Evolutionary conservation across 2,888 invertebrate species (phyloP).

Genomic region (Ecliptopera silaceata): DNA sequence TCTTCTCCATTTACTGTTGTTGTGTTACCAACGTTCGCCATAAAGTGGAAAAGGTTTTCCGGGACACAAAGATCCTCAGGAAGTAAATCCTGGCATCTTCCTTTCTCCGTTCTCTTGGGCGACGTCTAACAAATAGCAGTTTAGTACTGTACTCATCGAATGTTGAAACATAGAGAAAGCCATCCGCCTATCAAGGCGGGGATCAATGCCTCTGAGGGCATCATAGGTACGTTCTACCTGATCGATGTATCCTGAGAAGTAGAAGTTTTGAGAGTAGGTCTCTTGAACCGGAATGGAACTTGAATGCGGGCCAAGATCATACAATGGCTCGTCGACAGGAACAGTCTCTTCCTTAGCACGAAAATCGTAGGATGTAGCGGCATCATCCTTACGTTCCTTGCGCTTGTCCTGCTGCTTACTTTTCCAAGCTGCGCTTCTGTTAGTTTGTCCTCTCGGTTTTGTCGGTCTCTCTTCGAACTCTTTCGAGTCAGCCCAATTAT

Average conservation of each 20-base stretch:
- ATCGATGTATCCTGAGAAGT: slow-evolving; percentile 35
- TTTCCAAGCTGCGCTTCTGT: no score
- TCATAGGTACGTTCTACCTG: slow-evolving; percentile 40
- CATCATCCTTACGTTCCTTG: no score
- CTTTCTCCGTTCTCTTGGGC: slow-evolving; percentile 33
- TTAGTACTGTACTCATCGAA: slow-evolving; percentile 3
- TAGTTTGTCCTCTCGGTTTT: slow-evolving; percentile 24
- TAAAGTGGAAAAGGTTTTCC: slow-evolving; percentile 32
- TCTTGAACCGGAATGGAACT: slow-evolving; percentile 39
- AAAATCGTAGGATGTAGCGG: slow-evolving; percentile 28
- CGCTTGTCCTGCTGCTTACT: no score
- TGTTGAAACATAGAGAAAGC: slow-evolving; percentile 41
- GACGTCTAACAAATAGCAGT: slow-evolving; percentile 30
- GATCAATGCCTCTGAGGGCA: slow-evolving; percentile 34
- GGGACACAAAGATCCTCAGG: slow-evolving; percentile 35
- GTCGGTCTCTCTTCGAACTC: slow-evolving; percentile 31
- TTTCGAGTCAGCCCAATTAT: background rate
- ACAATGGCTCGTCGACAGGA: slow-evolving; percentile 39
- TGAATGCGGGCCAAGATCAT: slow-evolving; percentile 40
- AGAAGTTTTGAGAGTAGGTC: slow-evolving; percentile 36
- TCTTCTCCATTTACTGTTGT: slow-evolving; percentile 33
- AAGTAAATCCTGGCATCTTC: slow-evolving; percentile 32
- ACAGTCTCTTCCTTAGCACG: slow-evolving; percentile 32
- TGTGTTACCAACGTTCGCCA: slow-evolving; percentile 32
- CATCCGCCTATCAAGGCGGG: slow-evolving; percentile 32